Evolutionary conservation across 2,888 invertebrate species (phyloP).

Genomic region (Pseudoips prasinana): DNA sequence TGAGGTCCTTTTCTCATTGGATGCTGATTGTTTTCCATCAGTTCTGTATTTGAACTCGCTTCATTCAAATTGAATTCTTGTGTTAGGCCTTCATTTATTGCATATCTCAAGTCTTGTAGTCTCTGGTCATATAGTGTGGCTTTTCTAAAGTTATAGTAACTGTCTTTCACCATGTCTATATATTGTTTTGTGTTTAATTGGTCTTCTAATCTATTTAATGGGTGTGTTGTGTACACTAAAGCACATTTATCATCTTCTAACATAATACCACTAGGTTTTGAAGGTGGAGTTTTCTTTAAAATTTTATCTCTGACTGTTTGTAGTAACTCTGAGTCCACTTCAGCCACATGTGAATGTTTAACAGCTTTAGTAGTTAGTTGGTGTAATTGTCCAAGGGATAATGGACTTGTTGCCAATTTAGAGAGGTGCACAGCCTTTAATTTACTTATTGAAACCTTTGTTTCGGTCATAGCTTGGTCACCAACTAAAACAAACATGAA

Average conservation of each 20-base stretch:
- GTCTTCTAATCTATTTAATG: conserved; percentile 55
- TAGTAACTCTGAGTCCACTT: conserved; percentile 68
- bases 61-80: conserved; percentile 61
- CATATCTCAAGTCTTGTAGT: conserved; percentile 69
- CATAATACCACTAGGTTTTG: conserved; percentile 36
- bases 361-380: conserved; percentile 68
- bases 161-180: conserved; percentile 67
- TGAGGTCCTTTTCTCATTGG: conserved; percentile 62
- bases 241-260: conserved; percentile 73
- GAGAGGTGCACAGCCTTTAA: conserved; percentile 85
- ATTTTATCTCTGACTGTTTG: conserved; percentile 68
- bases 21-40: conserved; percentile 23
- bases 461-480: conserved; percentile 83
- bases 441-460: conserved; percentile 85
- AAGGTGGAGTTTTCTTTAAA: conserved; percentile 46
- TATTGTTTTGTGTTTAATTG: conserved; percentile 60
- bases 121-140: conserved; percentile 72
- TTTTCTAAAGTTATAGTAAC: conserved; percentile 75
- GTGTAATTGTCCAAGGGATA: conserved; percentile 81
- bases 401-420: conserved; percentile 82
- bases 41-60: conserved; percentile 10
- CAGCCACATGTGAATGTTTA: conserved; percentile 45
- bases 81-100: conserved; percentile 72
- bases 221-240: conserved; percentile 61
- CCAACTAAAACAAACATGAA: conserved; percentile 79